These are phyloP conservation scores for Hypercompe scribonia DNA, from an alignment of 2,888 invertebrate species.

Conservation along the genomic window DNA sequence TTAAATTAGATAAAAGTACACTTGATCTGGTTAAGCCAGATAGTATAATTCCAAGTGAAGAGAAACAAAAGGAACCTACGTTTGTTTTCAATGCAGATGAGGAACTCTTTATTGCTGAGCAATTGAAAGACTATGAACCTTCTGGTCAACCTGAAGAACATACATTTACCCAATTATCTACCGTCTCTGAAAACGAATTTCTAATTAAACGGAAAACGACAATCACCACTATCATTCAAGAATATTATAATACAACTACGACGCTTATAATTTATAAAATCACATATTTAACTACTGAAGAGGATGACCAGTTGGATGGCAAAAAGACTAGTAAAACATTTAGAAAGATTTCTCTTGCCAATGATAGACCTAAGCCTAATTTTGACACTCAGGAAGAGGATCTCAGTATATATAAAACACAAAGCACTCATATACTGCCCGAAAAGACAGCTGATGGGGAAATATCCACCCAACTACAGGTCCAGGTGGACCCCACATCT, in stretches of 20 bases:
- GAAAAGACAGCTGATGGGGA: neutral
- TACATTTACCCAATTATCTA: constrained; percentile 17
- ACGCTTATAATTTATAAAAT: constrained; percentile 42
- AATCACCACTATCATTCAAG: constrained; percentile 35
- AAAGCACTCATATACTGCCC: neutral
- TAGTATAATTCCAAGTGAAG: constrained; percentile 10
- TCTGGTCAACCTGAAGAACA: constrained; percentile 36
- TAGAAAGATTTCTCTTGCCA: constrained; percentile 38
- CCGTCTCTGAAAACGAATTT: constrained; percentile 26
- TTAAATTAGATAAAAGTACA: neutral
- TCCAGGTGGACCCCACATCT: neutral
- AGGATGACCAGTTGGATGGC: constrained; percentile 43
- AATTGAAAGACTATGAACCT: constrained; percentile 47
- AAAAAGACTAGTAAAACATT: constrained; percentile 30
- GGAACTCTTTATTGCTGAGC: constrained; percentile 45
- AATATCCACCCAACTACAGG: neutral
- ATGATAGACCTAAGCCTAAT: constrained; percentile 36
- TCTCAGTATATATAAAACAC: too few relatives aligned
- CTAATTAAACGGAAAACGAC: constrained; percentile 30
- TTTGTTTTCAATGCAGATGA: constrained; percentile 43
- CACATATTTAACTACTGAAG: constrained; percentile 44
- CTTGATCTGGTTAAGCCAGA: neutral
- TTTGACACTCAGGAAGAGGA: constrained; percentile 50
- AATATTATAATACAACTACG: constrained; percentile 44
- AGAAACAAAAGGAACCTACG: constrained; percentile 22